phyloP scores from a whole-genome alignment of 2,888 invertebrate genomes.

The Drosophila planitibia region DNA sequence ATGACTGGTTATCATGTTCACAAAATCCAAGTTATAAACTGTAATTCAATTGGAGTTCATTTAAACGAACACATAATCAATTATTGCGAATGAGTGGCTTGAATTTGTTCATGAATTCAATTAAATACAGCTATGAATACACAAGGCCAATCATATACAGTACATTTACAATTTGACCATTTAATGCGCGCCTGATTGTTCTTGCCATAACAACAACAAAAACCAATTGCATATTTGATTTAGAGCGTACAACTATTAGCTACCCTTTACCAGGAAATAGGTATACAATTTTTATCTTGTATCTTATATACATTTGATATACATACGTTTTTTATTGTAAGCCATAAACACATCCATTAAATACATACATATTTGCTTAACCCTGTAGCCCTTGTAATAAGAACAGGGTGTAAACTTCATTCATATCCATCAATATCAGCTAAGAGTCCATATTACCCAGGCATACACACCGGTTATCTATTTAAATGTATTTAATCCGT shows the following conservation, averaged over 20 bases:
- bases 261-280: neutral
- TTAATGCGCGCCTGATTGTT: constrained; percentile 40
- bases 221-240: neutral
- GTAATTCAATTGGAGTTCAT: constrained; percentile 75
- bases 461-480: neutral
- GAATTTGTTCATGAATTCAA: constrained; percentile 14
- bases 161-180: neutral
- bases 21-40: constrained; percentile 39
- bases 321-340: neutral
- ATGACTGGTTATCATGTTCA: constrained; percentile 21
- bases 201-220: constrained; percentile 14
- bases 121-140: constrained; percentile 18
- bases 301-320: neutral
- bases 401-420: neutral
- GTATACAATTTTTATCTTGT: neutral
- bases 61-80: constrained; percentile 77
- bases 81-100: constrained; percentile 56
- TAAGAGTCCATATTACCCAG: neutral
- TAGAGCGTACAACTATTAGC: neutral
- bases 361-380: neutral
- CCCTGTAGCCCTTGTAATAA: neutral
- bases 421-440: neutral
- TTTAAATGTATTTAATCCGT: constrained; percentile 32
- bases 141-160: neutral
- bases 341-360: neutral